phyloP scores from a whole-genome alignment of 2,888 invertebrate genomes.

The Diadromus collaris region DNA sequence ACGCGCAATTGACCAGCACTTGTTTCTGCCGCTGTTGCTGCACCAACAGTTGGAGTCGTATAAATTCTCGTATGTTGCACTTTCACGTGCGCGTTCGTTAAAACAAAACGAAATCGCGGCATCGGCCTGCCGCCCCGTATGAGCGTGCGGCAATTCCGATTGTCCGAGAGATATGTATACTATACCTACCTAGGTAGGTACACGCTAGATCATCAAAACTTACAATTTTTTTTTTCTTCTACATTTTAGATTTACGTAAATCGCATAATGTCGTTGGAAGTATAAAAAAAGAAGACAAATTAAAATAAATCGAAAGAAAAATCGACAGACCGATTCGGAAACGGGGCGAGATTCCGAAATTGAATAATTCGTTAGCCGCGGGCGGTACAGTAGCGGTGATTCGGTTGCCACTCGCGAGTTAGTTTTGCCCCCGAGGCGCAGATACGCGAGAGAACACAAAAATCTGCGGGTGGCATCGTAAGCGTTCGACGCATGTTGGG shows the following conservation, averaged over 20 bases:
- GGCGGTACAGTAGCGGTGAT: slow-evolving; percentile 54
- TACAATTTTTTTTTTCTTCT: no score
- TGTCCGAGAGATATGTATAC: no score
- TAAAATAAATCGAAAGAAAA: slow-evolving; percentile 40
- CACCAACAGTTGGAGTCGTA: slow-evolving; percentile 45
- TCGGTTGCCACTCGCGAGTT: slow-evolving; percentile 60
- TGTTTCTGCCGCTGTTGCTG: slow-evolving; percentile 36
- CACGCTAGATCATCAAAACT: no score
- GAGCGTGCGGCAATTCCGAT: no score
- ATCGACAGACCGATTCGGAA: slow-evolving; percentile 27
- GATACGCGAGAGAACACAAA: slow-evolving; percentile 22
- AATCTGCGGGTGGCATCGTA: slow-evolving; percentile 55
- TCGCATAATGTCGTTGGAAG: neutral
- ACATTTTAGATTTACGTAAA: no score
- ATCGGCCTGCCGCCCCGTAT: neutral
- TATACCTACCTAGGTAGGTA: no score
- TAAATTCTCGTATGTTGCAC: slow-evolving; percentile 62
- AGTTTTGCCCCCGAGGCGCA: slow-evolving; percentile 54
- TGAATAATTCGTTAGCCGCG: slow-evolving; percentile 68
- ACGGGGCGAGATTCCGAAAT: slow-evolving; percentile 61
- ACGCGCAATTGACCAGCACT: slow-evolving; percentile 52
- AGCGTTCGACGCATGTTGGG: slow-evolving; percentile 29
- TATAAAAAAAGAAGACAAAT: slow-evolving; percentile 32
- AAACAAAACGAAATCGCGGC: slow-evolving; percentile 25
- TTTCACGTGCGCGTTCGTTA: slow-evolving; percentile 59